phyloP scores from a whole-genome alignment of 1,140 invertebrate genomes.

The Pseudomyrmex cubaensis region DNA sequence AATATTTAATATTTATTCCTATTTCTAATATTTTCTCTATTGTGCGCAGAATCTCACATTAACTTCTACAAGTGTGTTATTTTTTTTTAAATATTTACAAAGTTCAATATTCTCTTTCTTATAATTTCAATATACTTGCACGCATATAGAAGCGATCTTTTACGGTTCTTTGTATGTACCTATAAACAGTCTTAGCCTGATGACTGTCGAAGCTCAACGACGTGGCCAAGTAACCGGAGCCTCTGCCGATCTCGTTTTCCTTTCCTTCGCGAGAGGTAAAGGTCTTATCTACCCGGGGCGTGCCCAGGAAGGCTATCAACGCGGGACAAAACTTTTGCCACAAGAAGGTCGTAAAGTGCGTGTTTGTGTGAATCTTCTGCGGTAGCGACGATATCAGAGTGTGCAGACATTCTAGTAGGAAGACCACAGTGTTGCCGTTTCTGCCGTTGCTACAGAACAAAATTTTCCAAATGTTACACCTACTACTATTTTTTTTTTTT shows the following conservation, averaged over 20 bases:
- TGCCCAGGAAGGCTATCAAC: conserved; percentile 93
- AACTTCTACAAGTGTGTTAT: no score
- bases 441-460: conserved; percentile 84
- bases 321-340: conserved; percentile 97
- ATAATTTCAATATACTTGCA: no score
- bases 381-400: conserved; percentile 93
- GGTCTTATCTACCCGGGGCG: conserved; percentile 91
- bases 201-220: conserved; percentile 91
- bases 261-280: conserved; percentile 88
- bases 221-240: conserved; percentile 89
- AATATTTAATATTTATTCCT: no score
- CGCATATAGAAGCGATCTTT: neutral
- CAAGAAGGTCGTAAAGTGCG: conserved; percentile 93
- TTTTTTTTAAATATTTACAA: no score
- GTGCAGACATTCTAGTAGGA: conserved; percentile 94
- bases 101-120: no score
- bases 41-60: no score
- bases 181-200: conserved; percentile 94
- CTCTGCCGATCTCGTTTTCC: conserved; percentile 87
- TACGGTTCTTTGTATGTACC: conserved; percentile 87
- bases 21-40: no score
- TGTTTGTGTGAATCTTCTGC: conserved; percentile 92
- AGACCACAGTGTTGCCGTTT: conserved; percentile 89
- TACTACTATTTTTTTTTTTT: neutral
- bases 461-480: conserved; percentile 77